Percentiles rank a stretch among this genome's conserved stretches.
These are phyloP conservation scores for Drosophila nannoptera DNA, from an alignment of 1,140 invertebrate genomes.

Conservation along the genomic window DNA sequence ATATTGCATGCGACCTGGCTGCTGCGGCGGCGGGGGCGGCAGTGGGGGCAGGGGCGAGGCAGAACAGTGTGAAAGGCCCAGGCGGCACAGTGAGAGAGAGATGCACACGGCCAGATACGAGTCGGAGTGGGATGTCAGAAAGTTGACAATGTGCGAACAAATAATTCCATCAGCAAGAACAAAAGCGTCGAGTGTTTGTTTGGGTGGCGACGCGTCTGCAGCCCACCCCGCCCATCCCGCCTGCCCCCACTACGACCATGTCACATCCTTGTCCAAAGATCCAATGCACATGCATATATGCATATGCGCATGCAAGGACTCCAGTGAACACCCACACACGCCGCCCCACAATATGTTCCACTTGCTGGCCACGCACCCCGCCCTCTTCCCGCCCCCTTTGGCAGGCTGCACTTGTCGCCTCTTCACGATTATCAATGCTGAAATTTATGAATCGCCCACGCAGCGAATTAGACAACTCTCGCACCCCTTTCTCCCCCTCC, in stretches of 20 bases:
- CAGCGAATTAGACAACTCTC: not conserved
- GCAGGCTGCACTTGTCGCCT: slow-evolving; percentile 31
- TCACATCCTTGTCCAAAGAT: slow-evolving; percentile 45
- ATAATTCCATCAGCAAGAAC: slow-evolving; percentile 78
- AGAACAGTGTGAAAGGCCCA: slow-evolving; percentile 20
- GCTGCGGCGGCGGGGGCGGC: slow-evolving; percentile 1
- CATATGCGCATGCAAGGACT: slow-evolving; percentile 47
- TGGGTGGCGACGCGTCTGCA: slow-evolving; percentile 55
- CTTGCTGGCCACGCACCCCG: slow-evolving; percentile 37
- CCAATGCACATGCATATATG: slow-evolving; percentile 60
- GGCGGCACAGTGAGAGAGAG: slow-evolving; percentile 26
- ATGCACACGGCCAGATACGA: slow-evolving; percentile 51
- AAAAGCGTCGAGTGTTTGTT: slow-evolving; percentile 78
- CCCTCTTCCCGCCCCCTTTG: not conserved
- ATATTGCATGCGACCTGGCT: slow-evolving; percentile 55
- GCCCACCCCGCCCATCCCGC: not conserved
- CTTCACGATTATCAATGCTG: slow-evolving; percentile 65
- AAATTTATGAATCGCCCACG: slow-evolving; percentile 68
- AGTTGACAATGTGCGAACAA: slow-evolving; percentile 79
- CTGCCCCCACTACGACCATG: not conserved
- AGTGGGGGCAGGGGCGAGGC: slow-evolving; percentile 15
- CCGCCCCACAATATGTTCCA: slow-evolving; percentile 56
- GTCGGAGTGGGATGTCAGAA: slow-evolving; percentile 53
- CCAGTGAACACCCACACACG: slow-evolving; percentile 12
- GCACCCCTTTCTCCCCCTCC: too few species aligned